A percentile compares a stretch with the other conserved stretches of the same genome.
These are phyloP conservation scores for silkworm (Bombyx mori) DNA, from an alignment of 1,140 invertebrate genomes.

Conservation along the genomic window DNA sequence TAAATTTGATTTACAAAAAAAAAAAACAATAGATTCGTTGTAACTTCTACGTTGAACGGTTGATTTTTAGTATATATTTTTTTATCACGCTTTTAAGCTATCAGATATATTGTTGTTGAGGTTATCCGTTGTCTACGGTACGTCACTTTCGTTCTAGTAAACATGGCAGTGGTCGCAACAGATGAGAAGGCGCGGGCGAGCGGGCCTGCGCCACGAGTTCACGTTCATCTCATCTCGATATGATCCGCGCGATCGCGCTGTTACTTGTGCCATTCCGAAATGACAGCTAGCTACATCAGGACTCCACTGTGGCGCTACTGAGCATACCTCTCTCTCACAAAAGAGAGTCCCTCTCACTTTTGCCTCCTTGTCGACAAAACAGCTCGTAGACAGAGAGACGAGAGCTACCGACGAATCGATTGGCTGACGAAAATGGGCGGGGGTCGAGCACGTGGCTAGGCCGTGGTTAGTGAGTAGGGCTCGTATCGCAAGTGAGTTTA, in stretches of 20 bases:
- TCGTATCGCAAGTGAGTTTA: constrained; percentile 27
- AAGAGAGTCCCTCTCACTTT: constrained; percentile 51
- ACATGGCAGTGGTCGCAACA: constrained; percentile 66
- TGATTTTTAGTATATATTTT: constrained; percentile 22
- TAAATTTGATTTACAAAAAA: neutral
- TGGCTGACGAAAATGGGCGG: constrained; percentile 59
- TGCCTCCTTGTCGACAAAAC: constrained; percentile 56
- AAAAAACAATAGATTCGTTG: constrained; percentile 39
- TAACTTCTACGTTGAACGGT: constrained; percentile 31
- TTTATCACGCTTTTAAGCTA: constrained; percentile 29
- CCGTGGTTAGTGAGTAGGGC: constrained; percentile 36
- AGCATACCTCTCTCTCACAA: constrained; percentile 35
- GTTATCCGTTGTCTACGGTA: constrained; percentile 65
- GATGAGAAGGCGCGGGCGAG: constrained; percentile 62
- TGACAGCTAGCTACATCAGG: constrained; percentile 22
- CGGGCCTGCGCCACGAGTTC: constrained; percentile 52
- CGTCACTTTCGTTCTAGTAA: constrained; percentile 65
- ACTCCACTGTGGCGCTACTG: constrained; percentile 59
- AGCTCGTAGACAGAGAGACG: constrained; percentile 45
- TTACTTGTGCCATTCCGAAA: constrained; percentile 27
- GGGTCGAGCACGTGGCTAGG: constrained; percentile 55
- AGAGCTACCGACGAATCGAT: constrained; percentile 48
- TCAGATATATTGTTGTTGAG: constrained; percentile 43
- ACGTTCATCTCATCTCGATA: constrained; percentile 54
- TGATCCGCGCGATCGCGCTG: constrained; percentile 42